Evolutionary conservation across 2,888 invertebrate genomes (phyloP).

Genomic region (Baccha elongata): DNA sequence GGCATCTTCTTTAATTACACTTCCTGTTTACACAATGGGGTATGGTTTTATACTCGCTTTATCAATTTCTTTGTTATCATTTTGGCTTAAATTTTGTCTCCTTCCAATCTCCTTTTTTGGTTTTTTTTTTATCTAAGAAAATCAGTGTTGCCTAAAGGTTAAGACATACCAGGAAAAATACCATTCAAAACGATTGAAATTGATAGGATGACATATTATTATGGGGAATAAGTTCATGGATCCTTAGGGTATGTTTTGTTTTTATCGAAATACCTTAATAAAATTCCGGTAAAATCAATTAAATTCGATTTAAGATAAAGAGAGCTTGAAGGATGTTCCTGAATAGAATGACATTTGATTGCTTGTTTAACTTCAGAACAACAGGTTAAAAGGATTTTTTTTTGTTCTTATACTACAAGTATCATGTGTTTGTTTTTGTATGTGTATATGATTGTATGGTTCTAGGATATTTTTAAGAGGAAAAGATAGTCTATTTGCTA

Average conservation of each 20-base stretch:
- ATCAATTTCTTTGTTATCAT: conserved; percentile 53
- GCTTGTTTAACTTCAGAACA: conserved; percentile 61
- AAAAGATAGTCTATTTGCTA: conserved; percentile 26
- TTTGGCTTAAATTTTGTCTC: conserved; percentile 49
- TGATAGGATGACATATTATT: conserved; percentile 66
- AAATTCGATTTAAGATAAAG: conserved; percentile 70
- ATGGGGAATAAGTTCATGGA: conserved; percentile 2
- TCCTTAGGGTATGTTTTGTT: conserved; percentile 12
- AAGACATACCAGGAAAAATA: conserved; percentile 55
- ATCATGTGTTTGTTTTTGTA: conserved; percentile 1
- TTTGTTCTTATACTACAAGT: conserved; percentile 43
- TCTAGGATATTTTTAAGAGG: conserved; percentile 13
- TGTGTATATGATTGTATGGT: background rate
- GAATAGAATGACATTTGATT: conserved; percentile 46
- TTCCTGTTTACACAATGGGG: conserved; percentile 33
- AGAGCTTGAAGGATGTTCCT: conserved; percentile 51
- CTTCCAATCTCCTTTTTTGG: background rate
- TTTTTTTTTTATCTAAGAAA: conserved; percentile 27
- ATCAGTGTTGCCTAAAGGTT: conserved; percentile 46
- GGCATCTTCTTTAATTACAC: conserved; percentile 63
- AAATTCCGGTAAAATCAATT: conserved; percentile 69
- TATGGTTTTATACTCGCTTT: conserved; percentile 23
- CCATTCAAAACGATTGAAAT: conserved; percentile 66
- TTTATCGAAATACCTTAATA: conserved; percentile 37
- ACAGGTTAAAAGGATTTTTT: conserved; percentile 67